Evolutionary conservation across 2,888 invertebrate genomes (phyloP).

Genomic region (Dasysyrphus tricinctus): DNA sequence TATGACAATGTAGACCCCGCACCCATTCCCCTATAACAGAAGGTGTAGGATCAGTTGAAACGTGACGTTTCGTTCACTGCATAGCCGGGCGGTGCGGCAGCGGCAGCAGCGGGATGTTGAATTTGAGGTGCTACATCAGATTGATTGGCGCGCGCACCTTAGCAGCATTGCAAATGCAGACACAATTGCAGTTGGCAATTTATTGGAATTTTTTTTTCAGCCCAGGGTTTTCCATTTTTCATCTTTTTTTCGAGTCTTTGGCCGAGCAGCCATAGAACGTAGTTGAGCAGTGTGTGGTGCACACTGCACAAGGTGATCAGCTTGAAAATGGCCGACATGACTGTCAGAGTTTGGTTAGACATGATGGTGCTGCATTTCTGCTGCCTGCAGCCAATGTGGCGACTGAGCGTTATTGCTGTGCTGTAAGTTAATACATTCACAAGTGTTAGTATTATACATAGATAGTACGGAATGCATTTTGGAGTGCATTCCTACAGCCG

Average conservation of each 20-base stretch:
- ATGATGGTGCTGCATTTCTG: slow-evolving; percentile 41
- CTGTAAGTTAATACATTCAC: slow-evolving; percentile 24
- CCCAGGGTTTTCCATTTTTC: slow-evolving; percentile 64
- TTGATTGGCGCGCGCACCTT: slow-evolving; percentile 74
- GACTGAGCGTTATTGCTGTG: slow-evolving; percentile 38
- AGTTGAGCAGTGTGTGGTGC: slow-evolving; percentile 22
- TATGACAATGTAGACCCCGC: slow-evolving; percentile 37
- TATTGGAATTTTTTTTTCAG: slow-evolving; percentile 53
- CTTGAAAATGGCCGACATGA: slow-evolving; percentile 58
- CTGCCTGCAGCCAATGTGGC: slow-evolving; percentile 62
- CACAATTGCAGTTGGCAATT: slow-evolving; percentile 73
- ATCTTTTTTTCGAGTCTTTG: slow-evolving; percentile 39
- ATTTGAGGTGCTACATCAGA: slow-evolving; percentile 73
- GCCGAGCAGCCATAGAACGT: slow-evolving; percentile 36
- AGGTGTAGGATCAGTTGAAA: slow-evolving; percentile 42
- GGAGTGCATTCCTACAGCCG: slow-evolving; percentile 50
- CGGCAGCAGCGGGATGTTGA: slow-evolving; percentile 32
- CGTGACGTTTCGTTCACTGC: slow-evolving; percentile 63
- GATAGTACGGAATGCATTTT: slow-evolving; percentile 35
- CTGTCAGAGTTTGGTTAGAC: slow-evolving; percentile 55
- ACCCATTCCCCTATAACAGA: slow-evolving; percentile 23
- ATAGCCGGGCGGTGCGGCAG: slow-evolving; percentile 8
- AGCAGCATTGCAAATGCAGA: slow-evolving; percentile 69
- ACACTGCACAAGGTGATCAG: slow-evolving; percentile 57
- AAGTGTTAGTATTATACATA: not conserved